Base-by-base conservation (phyloP, 2,113 vertebrate species). In the Dromas ardeola region DNA sequence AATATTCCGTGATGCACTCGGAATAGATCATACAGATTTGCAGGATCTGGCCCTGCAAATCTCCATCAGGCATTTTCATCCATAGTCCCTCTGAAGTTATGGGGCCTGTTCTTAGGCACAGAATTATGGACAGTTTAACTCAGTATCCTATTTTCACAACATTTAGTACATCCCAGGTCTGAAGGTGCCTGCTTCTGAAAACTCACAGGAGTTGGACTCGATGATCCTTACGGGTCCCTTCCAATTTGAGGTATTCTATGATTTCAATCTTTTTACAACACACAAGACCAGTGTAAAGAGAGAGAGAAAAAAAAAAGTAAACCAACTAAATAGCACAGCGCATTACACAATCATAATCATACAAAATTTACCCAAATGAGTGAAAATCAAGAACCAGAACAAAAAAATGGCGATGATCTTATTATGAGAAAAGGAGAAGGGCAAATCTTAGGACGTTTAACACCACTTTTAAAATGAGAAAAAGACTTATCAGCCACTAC, bases 381-480 rank as follows among this genome's bases (percentile, higher is more conserved):
- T 40, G 18, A 14, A 95, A 81, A 45, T 11, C 42, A 95, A 90
- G 50, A 42, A 63, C 53, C 23, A 58, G 52, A 81, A 67, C 21
- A 55, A 95, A 81, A 86, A 81, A 8, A 9, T 79, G 40, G 70
- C 91, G 84, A 92, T 76, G 87, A 95, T 90, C 69, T 92, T 87
- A 40, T 29, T 88, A 69, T 10, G 1, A 96, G 93, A 97, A 97
- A 82, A 90, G 56, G 11, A 91, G 83, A 95, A 92, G 53, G 61
- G 74, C 72, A 96, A 97, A 92, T 56, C 59, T 16, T 94, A 62
- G 86, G 89, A 97, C 92, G 93, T 93, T 73, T 59, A 96, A 84
- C 80, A 97, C 43, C 76, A 93, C 66, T 74, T 92, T 91, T 59
- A 95, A 97, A 97, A 97, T 43, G 20, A 91, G 83, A 97, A 96